phyloP scores from a whole-genome alignment of 2,113 vertebrate genomes.

The Melanerpes aurifrons region DNA sequence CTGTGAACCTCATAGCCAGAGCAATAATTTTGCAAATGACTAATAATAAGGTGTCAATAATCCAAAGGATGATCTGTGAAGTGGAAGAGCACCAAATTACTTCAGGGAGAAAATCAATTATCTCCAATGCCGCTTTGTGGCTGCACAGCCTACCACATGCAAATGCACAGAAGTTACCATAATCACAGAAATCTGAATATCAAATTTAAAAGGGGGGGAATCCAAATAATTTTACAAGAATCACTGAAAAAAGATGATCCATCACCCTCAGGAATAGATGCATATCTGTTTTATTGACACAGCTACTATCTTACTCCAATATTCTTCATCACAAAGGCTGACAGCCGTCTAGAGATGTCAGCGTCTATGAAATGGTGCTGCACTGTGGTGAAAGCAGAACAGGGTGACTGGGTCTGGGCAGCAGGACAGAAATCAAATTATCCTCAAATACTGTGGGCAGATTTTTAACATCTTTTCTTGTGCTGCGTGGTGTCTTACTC shows the following conservation, averaged over 20 bases:
- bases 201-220: conserved; percentile 11
- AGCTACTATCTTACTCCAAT: conserved; percentile 16
- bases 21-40: conserved; percentile 69
- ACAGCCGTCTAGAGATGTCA: conserved; percentile 41
- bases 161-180: conserved; percentile 58
- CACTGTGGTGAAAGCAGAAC: background rate
- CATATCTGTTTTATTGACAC: background rate
- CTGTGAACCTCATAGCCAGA: conserved; percentile 44
- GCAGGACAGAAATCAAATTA: conserved; percentile 50
- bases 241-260: background rate
- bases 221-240: background rate
- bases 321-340: conserved; percentile 12
- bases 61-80: conserved; percentile 72
- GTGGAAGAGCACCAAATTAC: conserved; percentile 69
- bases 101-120: conserved; percentile 72
- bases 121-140: conserved; percentile 40
- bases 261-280: background rate
- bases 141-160: conserved; percentile 52
- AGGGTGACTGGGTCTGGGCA: conserved; percentile 1
- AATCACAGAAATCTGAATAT: conserved; percentile 47
- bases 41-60: conserved; percentile 70
- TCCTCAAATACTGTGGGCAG: conserved; percentile 34
- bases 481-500: background rate
- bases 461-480: conserved; percentile 45
- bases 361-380: conserved; percentile 38